These are phyloP conservation scores for Brachycybe producta DNA, from an alignment of 2,888 invertebrate species.

Conservation along the genomic window DNA sequence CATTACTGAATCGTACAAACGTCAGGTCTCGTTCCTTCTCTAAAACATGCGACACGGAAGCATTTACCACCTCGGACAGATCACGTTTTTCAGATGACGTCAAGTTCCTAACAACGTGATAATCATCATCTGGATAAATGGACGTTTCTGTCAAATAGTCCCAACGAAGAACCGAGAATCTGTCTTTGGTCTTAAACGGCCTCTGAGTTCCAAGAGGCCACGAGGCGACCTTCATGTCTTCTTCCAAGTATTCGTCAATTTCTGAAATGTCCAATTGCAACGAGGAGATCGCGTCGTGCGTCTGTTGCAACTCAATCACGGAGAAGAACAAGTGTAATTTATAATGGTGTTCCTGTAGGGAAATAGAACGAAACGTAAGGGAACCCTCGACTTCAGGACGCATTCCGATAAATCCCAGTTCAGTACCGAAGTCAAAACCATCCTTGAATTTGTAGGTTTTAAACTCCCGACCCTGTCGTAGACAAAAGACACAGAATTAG, in stretches of 20 bases:
- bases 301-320: slow-evolving; percentile 42
- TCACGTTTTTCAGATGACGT: slow-evolving; percentile 54
- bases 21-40: slow-evolving; percentile 38
- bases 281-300: slow-evolving; percentile 35
- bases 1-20: slow-evolving; percentile 43
- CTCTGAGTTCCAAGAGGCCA: slow-evolving; percentile 55
- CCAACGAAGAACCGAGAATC: slow-evolving; percentile 52
- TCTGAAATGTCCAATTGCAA: slow-evolving; percentile 38
- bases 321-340: slow-evolving; percentile 58
- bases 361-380: slow-evolving; percentile 52
- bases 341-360: slow-evolving; percentile 48
- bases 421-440: background rate
- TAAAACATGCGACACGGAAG: slow-evolving; percentile 40
- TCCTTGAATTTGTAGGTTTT: background rate
- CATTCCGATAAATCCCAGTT: background rate
- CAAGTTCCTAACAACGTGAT: slow-evolving; percentile 52
- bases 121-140: slow-evolving; percentile 67
- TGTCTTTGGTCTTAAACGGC: background rate
- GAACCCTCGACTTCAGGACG: slow-evolving; percentile 29
- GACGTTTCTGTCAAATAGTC: slow-evolving; percentile 73
- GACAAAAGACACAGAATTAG: background rate
- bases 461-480: slow-evolving; percentile 7
- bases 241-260: slow-evolving; percentile 37
- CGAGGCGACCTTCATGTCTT: slow-evolving; percentile 32
- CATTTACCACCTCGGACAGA: slow-evolving; percentile 44